Base-by-base conservation (phyloP, 1,140 invertebrate species). In the Dufourea novaeangliae region DNA sequence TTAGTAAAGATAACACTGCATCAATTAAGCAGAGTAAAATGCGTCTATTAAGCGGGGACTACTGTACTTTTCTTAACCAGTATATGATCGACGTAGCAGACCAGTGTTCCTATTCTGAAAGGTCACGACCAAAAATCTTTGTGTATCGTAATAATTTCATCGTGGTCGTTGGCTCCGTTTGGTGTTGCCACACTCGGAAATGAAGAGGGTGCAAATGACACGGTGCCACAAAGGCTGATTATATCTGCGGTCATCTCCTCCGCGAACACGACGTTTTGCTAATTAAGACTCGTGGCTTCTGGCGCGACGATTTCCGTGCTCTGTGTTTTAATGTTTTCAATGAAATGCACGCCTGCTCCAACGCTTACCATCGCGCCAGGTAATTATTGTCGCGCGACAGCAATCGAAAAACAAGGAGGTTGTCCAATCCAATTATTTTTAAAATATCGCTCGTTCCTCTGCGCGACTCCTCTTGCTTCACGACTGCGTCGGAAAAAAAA, bases 191-290 rank as follows among this genome's bases (percentile, higher is more conserved):
- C 25, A 29, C 25, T n/a, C 41, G 32, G 57, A 52, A 69, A 69
- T 44, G 70, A 37, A 70, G 74, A 34, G 64, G 61, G 22, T 80
- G 63, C 56, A 76, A 80, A 76, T 68, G 78, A 25, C 68, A 50
- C 27, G 29, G 37, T 32, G 66, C 44, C 44, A 67, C 72, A 71
- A 81, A 61, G 72, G 29, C 64, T 22, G 78, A 71, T 80, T 56
- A 27, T 56, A 77, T 62, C 44, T 34, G 20, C 59, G 39, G 46
- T 44, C 39, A 20, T 46, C 61, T 29, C 17, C 63, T 56, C 57
- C 27, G 14, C 52, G 22, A n/a, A 32, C 41, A 50, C 59, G 59
- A 70, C 66, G 78, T 70, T 80, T 59, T 66, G 61, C 66, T 82
- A 71, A 82, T 82, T 81, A 77, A 81, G 54, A 67, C 34, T 62